Conservation (phyloP, 2,888 invertebrate genomes). For the Conomelus anceps region DNA sequence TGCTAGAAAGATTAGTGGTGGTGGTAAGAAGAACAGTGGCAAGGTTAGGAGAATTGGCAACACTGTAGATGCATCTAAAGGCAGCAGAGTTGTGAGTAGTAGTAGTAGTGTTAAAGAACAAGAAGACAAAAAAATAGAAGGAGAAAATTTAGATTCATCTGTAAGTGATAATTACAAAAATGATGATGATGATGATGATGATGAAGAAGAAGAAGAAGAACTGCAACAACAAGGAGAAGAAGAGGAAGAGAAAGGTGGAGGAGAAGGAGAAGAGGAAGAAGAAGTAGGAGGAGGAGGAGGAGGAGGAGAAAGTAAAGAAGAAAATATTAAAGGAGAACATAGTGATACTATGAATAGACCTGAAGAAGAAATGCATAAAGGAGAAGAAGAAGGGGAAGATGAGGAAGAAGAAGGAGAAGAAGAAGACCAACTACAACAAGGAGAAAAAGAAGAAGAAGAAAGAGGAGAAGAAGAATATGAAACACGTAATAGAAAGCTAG, state of each 20-base stretch:
- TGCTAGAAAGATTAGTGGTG: not conserved
- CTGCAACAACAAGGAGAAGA: not conserved
- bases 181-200: not conserved
- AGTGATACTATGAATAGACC: no score
- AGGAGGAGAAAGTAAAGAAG: not conserved
- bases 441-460: no score
- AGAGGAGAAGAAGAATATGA: no score
- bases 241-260: not conserved
- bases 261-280: not conserved
- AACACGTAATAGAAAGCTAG: no score
- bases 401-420: no score
- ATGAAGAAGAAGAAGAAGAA: not conserved
- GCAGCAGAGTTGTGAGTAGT: no score
- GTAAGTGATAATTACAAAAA: not conserved
- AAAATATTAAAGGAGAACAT: not conserved
- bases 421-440: no score
- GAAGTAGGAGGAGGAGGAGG: not conserved
- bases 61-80: not conserved
- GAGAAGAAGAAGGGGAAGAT: no score
- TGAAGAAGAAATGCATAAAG: no score
- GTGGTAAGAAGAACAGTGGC: not conserved
- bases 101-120: no score
- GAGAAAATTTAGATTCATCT: not conserved
- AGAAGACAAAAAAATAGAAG: not conserved
- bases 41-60: not conserved